Base-by-base conservation (phyloP, 37 sponge, comb jelly and placozoan genomes). In the Dysidea cf. avara region DNA sequence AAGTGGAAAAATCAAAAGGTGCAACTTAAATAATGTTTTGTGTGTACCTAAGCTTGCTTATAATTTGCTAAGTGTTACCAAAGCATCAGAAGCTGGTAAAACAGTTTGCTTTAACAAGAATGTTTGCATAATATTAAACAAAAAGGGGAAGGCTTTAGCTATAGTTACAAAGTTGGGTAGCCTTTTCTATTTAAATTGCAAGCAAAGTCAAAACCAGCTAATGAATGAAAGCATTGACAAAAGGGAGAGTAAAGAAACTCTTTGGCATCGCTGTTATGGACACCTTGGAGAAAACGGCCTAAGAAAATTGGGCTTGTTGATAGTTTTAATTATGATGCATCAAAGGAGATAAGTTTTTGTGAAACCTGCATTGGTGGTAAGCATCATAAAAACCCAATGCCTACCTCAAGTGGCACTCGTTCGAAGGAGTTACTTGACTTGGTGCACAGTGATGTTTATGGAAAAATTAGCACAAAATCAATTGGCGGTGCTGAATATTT, bases 401-500 rank as follows among this genome's bases (percentile, higher is more conserved):
- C 71, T 22, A 29, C 53, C 11, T 28, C 53, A 48, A 29, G 61
- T 58, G 58, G 74, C 34, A 86, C 57, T 18, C 56, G 77, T 21
- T 31, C 66, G 31, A 40, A 61, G 50, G 72, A 84, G 52, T 60
- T 67, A 33, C 67, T 84, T 39, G 74, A 40, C 17, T 39, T 81
- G 56, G 74, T 81, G 29, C 82, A 81, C 57, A 81, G 66, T 72
- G 74, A 84, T 40, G 56, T 84, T 25, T 84, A 81, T 74, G 76
- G 75, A 34, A 80, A 79, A 64, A 57, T 74, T 31, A 76, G 51
- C 38, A 48, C 61, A 39, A 66, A 73, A 37, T 80, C 71, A 30
- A 43, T 86, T 37, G 50, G 87, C 60, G 87, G 87, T 54, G 80
- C 75, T 68, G 87, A 85, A 63, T 85, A 85, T 34, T 85, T 85